phyloP scores from a whole-genome alignment of 1,140 invertebrate species.

The Aphidius gifuensis region DNA sequence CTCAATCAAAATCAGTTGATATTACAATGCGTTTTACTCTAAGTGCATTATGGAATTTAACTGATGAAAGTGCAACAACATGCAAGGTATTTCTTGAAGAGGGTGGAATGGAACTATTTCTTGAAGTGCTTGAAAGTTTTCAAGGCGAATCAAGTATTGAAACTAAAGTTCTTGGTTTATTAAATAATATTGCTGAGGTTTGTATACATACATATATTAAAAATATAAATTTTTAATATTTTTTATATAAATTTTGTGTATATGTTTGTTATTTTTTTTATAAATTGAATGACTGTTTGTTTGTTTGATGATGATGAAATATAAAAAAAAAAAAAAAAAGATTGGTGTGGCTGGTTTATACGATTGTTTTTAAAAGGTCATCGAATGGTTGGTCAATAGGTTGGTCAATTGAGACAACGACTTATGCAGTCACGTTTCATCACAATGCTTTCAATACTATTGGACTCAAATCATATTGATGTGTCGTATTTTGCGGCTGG shows the following conservation, averaged over 20 bases:
- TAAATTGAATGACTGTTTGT: not conserved
- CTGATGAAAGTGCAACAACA: conserved; percentile 72
- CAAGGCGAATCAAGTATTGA: conserved; percentile 67
- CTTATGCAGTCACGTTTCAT: conserved; percentile 68
- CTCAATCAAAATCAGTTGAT: conserved; percentile 62
- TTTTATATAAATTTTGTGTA: conserved; percentile 1
- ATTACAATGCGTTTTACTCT: conserved; percentile 80
- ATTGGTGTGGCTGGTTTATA: conserved; percentile 6
- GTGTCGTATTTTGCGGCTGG: conserved; percentile 83
- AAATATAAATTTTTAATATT: not conserved
- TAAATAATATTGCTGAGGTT: conserved; percentile 84
- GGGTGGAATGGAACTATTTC: conserved; percentile 68
- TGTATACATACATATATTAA: conserved; percentile 16
- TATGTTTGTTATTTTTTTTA: not conserved
- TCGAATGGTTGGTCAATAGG: conserved; percentile 33
- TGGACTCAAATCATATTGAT: conserved; percentile 71
- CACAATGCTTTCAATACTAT: conserved; percentile 60
- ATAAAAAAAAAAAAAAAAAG: no score
- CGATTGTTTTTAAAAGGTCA: conserved; percentile 27
- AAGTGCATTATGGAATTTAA: conserved; percentile 81
- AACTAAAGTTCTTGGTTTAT: conserved; percentile 75
- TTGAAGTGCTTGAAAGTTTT: conserved; percentile 66
- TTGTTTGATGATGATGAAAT: not conserved
- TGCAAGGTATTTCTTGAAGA: conserved; percentile 72
- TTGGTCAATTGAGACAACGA: conserved; percentile 54